Conservation (phyloP, 2,113 vertebrate species). For the Procavia capensis region DNA sequence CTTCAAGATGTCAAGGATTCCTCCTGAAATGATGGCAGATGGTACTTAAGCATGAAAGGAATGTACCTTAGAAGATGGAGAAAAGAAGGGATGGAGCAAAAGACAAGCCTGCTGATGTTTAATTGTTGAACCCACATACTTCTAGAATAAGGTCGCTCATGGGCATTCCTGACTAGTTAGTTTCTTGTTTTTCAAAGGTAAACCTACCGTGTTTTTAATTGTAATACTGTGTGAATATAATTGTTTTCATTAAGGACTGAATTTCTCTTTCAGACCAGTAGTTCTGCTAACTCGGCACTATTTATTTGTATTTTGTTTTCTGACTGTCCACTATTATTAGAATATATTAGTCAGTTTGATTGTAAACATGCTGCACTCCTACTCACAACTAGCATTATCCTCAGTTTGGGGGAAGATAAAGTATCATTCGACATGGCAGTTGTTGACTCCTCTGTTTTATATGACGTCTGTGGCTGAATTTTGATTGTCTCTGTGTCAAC, state of each 20-base stretch:
- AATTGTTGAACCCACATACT: accelerated
- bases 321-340: neutral
- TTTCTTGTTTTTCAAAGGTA: slow-evolving; percentile 3
- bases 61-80: neutral
- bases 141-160: neutral
- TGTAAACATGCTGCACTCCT: neutral
- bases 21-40: slow-evolving; percentile 29
- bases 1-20: neutral
- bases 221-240: neutral
- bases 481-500: neutral
- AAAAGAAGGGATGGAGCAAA: accelerated
- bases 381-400: neutral
- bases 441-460: neutral
- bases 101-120: neutral
- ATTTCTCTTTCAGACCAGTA: neutral
- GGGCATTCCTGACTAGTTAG: neutral
- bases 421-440: neutral
- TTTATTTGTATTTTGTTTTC: neutral
- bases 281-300: neutral
- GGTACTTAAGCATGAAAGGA: neutral
- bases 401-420: neutral
- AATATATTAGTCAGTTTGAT: neutral
- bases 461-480: neutral
- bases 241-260: neutral
- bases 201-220: neutral